These are phyloP conservation scores for Toxotes jaculatrix DNA, from an alignment of 2,113 vertebrate genomes.

Conservation along the genomic window DNA sequence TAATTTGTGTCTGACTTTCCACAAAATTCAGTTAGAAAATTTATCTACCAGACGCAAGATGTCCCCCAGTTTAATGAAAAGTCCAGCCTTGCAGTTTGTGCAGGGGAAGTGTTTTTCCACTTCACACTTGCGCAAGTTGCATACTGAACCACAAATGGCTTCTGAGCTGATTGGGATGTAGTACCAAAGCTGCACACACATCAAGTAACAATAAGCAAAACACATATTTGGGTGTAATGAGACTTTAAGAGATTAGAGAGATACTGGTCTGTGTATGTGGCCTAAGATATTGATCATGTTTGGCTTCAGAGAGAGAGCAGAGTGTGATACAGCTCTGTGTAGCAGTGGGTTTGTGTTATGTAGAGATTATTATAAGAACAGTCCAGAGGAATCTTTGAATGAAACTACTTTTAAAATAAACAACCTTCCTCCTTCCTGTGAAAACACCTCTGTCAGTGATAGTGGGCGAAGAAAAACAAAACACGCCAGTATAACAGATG, in stretches of 20 bases:
- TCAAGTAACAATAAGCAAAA: background rate
- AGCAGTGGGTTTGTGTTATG: slow-evolving; percentile 6
- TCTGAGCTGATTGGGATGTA: background rate
- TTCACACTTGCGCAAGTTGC: background rate
- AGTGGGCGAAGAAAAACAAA: slow-evolving; percentile 63
- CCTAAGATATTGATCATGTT: too few relatives aligned
- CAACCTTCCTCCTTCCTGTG: slow-evolving; percentile 39
- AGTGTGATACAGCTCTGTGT: too few relatives aligned
- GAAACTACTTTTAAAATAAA: slow-evolving; percentile 70
- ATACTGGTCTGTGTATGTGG: background rate
- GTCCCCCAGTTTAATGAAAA: background rate
- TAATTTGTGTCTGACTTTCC: background rate
- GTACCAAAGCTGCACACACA: background rate
- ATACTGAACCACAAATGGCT: background rate
- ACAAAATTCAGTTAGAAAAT: background rate
- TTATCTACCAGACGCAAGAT: background rate
- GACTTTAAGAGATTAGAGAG: background rate
- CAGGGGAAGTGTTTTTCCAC: background rate
- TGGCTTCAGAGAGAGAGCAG: too few relatives aligned
- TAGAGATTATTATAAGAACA: slow-evolving; percentile 15
- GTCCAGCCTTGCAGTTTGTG: background rate
- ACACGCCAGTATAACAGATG: slow-evolving; percentile 72
- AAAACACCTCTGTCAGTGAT: slow-evolving; percentile 47
- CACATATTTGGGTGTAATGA: background rate
- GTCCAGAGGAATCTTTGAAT: slow-evolving; percentile 15